Base-by-base conservation (phyloP, 2,888 invertebrate genomes). In the Lucinisca nassula region DNA sequence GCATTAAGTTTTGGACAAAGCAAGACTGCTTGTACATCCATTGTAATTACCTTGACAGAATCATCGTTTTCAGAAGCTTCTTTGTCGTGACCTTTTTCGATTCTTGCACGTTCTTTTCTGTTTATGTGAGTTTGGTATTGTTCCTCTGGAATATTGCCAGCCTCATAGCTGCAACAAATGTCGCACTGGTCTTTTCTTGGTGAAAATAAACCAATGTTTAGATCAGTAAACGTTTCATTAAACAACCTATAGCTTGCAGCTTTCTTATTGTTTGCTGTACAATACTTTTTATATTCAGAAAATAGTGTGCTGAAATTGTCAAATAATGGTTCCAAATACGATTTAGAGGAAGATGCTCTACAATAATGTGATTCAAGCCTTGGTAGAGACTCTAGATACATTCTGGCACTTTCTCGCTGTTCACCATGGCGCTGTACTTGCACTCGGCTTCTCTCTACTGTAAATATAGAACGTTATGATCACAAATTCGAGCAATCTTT, bases 341-440 rank as follows among this genome's bases (percentile, higher is more conserved):
- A n/a, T 79, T 87, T 89, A 17, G 79, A 78, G n/a, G 75, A 77
- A 27, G 79, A 82, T 27, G 82, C 61, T 32, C 87, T 45, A 61
- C 87, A 89, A 73, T 89, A 87, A 49, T 89, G 89, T 12, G 83
- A 85, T 77, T 82, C 82, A 1, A 88, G 40, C 58, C 85, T 88
- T 51, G 88, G 85, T 32, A 85, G 38, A 12, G 76, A 55, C 45
- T 79, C 73, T 32, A 88, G 27, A 72, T 73, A 88, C 14, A 73
- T 24, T 49, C 32, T 79, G 38, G 79, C 84, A 38, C 35, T 51
- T 51, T 51, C 24, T 38, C 55, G 0, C 30, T 61, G 61, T 45
- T 45, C 45, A 12, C 17, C 45, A 45, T 45, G 10, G 45, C 45
- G 8, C 17, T 45, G 45, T 45, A 8, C 10, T 45, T 17, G 8